Conservation (phyloP, 2,888 invertebrate species). For the Adelognathus sp. region DNA sequence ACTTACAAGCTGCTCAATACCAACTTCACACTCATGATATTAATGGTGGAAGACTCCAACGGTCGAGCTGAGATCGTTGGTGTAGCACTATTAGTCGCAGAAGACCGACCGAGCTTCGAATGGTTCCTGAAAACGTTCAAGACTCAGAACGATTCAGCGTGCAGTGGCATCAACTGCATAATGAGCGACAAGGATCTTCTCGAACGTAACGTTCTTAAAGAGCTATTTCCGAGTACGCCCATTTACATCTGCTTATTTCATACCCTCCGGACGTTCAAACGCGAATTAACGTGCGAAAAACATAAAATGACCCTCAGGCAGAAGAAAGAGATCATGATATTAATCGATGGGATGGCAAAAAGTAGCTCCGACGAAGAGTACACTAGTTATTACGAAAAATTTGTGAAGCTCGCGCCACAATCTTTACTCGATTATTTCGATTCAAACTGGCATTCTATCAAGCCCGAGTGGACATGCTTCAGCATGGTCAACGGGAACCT, state of each 20-base stretch:
- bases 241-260: constrained; percentile 38
- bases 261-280: constrained; percentile 9
- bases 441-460: background rate
- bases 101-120: constrained; percentile 34
- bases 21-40: constrained; percentile 50
- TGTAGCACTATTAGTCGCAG: constrained; percentile 40
- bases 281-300: background rate
- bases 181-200: constrained; percentile 58
- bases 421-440: background rate
- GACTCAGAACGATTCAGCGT: constrained; percentile 30
- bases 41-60: constrained; percentile 51
- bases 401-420: background rate
- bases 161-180: constrained; percentile 30
- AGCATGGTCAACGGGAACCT: background rate
- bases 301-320: too few relatives aligned
- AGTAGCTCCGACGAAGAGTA: background rate
- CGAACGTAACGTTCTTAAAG: constrained; percentile 39
- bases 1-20: constrained; percentile 53
- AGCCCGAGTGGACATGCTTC: background rate
- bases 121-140: constrained; percentile 55
- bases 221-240: constrained; percentile 13
- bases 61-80: constrained; percentile 38
- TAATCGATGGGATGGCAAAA: background rate
- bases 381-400: background rate
- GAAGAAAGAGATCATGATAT: too few relatives aligned